phyloP scores from a whole-genome alignment of 2,797 vertebrate genomes.

The Varecia variegata region DNA sequence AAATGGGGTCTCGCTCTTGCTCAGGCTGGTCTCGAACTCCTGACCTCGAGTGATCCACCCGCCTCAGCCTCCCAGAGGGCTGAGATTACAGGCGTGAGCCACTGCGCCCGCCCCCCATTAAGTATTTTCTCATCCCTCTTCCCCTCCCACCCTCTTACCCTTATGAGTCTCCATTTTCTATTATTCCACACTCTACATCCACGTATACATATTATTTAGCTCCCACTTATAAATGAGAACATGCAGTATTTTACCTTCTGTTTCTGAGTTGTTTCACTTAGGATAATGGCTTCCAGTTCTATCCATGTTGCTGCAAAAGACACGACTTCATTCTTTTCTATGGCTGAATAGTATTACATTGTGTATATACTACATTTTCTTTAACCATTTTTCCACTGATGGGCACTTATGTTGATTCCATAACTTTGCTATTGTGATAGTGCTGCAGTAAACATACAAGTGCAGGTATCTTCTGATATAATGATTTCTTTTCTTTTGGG shows the following conservation, averaged over 20 bases:
- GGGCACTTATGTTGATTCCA: no score
- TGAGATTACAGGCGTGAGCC: no score
- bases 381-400: neutral
- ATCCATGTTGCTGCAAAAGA: neutral
- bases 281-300: neutral
- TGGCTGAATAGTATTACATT: neutral
- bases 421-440: no score
- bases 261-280: neutral
- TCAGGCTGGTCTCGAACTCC: no score
- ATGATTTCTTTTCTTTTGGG: no score
- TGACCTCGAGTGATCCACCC: no score
- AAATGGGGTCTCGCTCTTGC: no score
- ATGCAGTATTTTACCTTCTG: neutral
- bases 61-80: no score
- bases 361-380: neutral
- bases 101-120: no score
- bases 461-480: no score
- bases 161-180: neutral
- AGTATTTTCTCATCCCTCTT: neutral
- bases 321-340: neutral
- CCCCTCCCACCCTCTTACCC: neutral
- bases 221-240: neutral
- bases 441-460: no score
- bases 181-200: neutral
- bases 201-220: neutral